These are phyloP conservation scores for Microtus pennsylvanicus DNA, from an alignment of 2,113 vertebrate genomes.

Conservation along the genomic window DNA sequence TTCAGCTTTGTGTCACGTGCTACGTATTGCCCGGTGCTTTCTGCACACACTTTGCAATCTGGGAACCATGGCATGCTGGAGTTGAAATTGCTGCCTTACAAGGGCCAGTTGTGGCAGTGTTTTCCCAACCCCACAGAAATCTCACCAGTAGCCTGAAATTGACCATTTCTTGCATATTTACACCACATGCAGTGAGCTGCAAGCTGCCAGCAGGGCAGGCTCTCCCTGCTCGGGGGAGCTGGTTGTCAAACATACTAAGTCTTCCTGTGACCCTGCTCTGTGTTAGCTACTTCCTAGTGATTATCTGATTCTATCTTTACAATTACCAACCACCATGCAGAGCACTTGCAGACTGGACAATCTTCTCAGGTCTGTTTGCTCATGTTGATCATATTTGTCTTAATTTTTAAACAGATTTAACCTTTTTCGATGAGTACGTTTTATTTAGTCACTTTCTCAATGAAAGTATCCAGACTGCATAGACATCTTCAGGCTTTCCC, in stretches of 20 bases:
- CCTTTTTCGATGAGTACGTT: background rate
- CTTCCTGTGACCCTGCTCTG: background rate
- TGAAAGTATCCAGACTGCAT: background rate
- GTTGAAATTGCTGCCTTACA: rapidly evolving
- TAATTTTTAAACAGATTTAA: background rate
- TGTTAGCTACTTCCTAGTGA: background rate
- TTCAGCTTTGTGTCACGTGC: background rate
- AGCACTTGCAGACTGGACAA: background rate
- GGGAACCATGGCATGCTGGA: background rate
- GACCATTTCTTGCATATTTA: background rate
- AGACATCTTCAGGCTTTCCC: background rate
- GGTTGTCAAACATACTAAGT: background rate
- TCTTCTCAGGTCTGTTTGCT: background rate
- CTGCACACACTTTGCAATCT: background rate
- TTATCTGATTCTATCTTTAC: background rate
- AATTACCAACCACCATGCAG: background rate
- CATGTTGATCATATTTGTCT: background rate
- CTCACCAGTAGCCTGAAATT: too few relatives aligned
- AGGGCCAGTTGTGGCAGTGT: background rate
- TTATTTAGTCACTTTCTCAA: background rate
- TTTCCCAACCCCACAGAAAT: background rate
- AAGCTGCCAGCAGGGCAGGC: background rate
- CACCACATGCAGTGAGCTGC: background rate
- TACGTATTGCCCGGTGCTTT: background rate
- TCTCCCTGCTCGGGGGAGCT: background rate